A percentile compares a stretch with the other conserved stretches of the same genome.
phyloP scores from a whole-genome alignment of 2,888 invertebrate species.

The Spialia ferax region DNA sequence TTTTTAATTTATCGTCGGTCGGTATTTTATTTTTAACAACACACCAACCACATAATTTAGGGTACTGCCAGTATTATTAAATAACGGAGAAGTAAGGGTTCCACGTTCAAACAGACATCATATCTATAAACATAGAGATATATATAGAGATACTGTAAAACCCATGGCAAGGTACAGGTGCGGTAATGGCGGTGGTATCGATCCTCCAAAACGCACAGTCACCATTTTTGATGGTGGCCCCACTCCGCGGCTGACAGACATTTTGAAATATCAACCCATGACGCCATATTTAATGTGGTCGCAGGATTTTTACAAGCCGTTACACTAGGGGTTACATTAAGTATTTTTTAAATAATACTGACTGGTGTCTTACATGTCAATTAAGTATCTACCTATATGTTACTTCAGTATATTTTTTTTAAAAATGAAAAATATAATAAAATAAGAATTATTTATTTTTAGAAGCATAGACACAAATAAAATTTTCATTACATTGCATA shows the following conservation, averaged over 20 bases:
- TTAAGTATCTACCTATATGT: too few relatives aligned
- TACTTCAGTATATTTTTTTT: too few relatives aligned
- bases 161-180: conserved; percentile 7
- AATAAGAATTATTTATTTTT: too few relatives aligned
- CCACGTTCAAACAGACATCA: background rate
- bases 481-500: too few relatives aligned
- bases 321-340: too few relatives aligned
- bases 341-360: too few relatives aligned
- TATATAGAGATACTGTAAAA: background rate
- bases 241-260: conserved; percentile 33
- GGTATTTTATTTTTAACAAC: too few relatives aligned
- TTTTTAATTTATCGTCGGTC: too few relatives aligned
- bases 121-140: background rate
- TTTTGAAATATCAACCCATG: conserved; percentile 19
- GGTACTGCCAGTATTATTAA: background rate
- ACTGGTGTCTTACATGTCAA: too few relatives aligned
- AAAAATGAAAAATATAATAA: too few relatives aligned
- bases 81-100: background rate
- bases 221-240: conserved; percentile 70
- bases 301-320: background rate
- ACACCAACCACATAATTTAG: too few relatives aligned
- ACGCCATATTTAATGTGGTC: conserved; percentile 11
- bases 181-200: conserved; percentile 52
- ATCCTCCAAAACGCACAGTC: conserved; percentile 69
- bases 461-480: too few relatives aligned